Evolutionary conservation across 2,797 vertebrate species (phyloP).

Genomic region (Acanthurus leucopareius): DNA sequence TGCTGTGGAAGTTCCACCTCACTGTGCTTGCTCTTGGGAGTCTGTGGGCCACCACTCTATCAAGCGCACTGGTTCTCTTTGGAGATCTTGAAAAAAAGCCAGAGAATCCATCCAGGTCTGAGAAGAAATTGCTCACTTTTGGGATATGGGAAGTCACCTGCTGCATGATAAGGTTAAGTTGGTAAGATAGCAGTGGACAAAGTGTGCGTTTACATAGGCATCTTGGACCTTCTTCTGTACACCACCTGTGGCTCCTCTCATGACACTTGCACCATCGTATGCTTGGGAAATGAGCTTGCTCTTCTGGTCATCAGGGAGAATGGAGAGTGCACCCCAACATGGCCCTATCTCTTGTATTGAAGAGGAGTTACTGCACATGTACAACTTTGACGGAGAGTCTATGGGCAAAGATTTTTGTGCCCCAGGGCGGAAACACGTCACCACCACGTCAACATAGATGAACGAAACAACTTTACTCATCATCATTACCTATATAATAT

Average conservation of each 20-base stretch:
- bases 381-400: too few species aligned
- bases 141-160: slow-evolving; percentile 20
- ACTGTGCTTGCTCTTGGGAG: slow-evolving; percentile 18
- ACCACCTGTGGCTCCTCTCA: not conserved
- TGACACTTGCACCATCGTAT: slow-evolving; percentile 4
- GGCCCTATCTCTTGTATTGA: too few species aligned
- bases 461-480: too few species aligned
- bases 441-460: too few species aligned
- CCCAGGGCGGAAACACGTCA: too few species aligned
- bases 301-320: too few species aligned
- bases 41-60: slow-evolving; percentile 16
- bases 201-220: slow-evolving; percentile 12
- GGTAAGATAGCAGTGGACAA: slow-evolving; percentile 6
- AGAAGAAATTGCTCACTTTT: slow-evolving; percentile 11
- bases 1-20: not conserved
- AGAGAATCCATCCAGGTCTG: slow-evolving; percentile 16
- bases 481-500: too few species aligned
- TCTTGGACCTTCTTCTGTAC: slow-evolving; percentile 11
- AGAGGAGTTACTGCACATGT: too few species aligned
- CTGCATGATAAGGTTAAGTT: slow-evolving; percentile 18
- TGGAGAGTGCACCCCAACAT: too few species aligned
- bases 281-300: not conserved
- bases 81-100: slow-evolving; percentile 18
- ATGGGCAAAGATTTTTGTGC: too few species aligned
- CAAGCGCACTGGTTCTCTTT: slow-evolving; percentile 8